Base-by-base conservation (phyloP, 2,888 invertebrate species). In the Panopea generosa region DNA sequence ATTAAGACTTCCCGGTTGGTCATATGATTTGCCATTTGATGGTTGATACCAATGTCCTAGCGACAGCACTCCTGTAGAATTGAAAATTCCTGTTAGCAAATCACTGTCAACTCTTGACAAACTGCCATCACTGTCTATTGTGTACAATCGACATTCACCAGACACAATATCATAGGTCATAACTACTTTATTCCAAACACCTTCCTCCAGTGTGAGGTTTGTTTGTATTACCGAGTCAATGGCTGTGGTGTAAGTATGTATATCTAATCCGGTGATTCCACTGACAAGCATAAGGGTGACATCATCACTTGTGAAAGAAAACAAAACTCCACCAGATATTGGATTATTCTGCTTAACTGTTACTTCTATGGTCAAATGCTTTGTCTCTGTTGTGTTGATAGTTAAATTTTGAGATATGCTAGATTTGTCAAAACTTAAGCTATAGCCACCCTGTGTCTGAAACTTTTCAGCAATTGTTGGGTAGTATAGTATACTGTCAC, bases 1-100 rank as follows among this genome's bases (percentile, higher is more conserved):
- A 11, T 26, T 57, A 14, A 88, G 77, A 33, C 70, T 62, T 11
- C 29, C 38, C 1, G 81, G 78, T 29, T 66, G 33, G 16, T 20
- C 27, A 40, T 84, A 77, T 20, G 62, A 52, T 14, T 45, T 56
- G 0, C 82, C 78, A 67, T 84, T 77, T 1, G 70, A 69, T 22
- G 86, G 84, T 18, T 83, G 81, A 49, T 84, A 77, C 86, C 86
- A 87, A 26, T 86, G 85, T 3, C 88, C 88, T 29, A 88, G 53
- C 2, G 88, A 81, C 22, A 88, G 56, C 1, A 66, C 67, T 50
- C 84, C 83, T 9, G 71, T 56, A 16, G 60, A 40, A 43, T 55
- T 74, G 43, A 88, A 87, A 16, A 86, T 24, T 22, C 52, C 59
- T 7, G 70, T 22, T 18, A 63, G 57, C 20, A 87, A 20, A 16